phyloP scores from a whole-genome alignment of 2,888 invertebrate species.

The Leptura quadrifasciata region DNA sequence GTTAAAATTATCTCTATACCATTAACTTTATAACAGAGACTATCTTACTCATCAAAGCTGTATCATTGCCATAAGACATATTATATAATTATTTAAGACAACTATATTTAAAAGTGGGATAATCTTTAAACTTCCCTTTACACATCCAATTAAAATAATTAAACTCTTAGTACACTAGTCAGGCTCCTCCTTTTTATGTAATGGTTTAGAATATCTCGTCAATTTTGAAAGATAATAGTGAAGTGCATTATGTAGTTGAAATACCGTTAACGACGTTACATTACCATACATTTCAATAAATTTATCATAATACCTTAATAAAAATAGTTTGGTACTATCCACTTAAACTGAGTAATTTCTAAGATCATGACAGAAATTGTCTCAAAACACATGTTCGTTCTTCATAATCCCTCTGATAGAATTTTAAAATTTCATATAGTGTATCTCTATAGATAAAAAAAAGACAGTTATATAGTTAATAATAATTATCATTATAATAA shows the following conservation, averaged over 20 bases:
- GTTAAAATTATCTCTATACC: too few relatives aligned
- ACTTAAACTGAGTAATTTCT: too few relatives aligned
- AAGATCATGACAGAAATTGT: too few relatives aligned
- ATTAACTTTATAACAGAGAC: too few relatives aligned
- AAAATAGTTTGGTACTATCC: not conserved
- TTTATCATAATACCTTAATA: not conserved
- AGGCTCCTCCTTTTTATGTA: not conserved
- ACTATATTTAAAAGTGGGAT: not conserved
- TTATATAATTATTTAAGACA: not conserved
- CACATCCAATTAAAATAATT: not conserved
- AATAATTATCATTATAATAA: too few relatives aligned
- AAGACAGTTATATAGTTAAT: too few relatives aligned
- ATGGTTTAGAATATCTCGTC: not conserved
- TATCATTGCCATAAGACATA: not conserved
- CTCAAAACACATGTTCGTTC: too few relatives aligned
- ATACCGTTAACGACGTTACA: not conserved
- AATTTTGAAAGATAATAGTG: not conserved
- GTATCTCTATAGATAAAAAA: too few relatives aligned
- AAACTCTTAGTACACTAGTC: not conserved
- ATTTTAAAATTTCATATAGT: too few relatives aligned
- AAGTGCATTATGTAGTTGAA: not conserved
- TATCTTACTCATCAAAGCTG: not conserved
- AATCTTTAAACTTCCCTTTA: not conserved
- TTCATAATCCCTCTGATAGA: too few relatives aligned
- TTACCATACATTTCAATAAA: not conserved